Evolutionary conservation across 2,797 vertebrate species (phyloP).

Genomic region (Rhinogobio ventralis): DNA sequence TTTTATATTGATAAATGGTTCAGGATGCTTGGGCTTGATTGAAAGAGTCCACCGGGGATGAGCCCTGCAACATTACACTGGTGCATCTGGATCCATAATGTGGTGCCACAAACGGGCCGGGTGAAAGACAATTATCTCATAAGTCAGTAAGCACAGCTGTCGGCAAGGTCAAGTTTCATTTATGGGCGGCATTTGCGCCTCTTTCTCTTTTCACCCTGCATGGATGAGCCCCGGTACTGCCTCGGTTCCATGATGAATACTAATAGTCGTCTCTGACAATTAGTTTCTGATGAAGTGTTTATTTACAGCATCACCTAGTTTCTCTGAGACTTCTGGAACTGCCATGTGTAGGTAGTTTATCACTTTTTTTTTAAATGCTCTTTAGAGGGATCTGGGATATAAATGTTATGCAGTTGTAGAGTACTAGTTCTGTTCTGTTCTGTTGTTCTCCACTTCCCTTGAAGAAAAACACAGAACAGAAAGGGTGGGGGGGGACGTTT

Average conservation of each 20-base stretch:
- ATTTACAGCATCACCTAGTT: constrained; percentile 66
- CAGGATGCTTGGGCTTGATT: constrained; percentile 64
- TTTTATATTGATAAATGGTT: constrained; percentile 61
- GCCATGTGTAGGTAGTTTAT: constrained; percentile 29
- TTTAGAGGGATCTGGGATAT: background rate
- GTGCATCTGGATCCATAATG: constrained; percentile 70
- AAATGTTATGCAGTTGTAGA: background rate
- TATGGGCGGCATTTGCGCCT: constrained; percentile 64
- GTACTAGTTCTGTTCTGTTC: background rate
- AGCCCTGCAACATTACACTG: constrained; percentile 59
- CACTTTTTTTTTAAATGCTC: constrained; percentile 29
- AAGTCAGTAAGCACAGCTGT: constrained; percentile 82
- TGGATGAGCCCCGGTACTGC: constrained; percentile 43
- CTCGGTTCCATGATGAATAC: constrained; percentile 71
- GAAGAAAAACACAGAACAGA: background rate
- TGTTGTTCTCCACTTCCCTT: background rate
- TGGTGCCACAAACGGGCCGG: constrained; percentile 64
- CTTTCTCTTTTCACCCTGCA: constrained; percentile 49
- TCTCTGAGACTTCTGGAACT: constrained; percentile 49
- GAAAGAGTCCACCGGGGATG: constrained; percentile 63
- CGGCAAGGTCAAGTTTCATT: constrained; percentile 80
- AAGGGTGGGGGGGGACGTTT: no score
- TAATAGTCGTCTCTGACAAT: constrained; percentile 73
- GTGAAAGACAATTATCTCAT: constrained; percentile 78
- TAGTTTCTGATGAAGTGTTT: constrained; percentile 74